Evolutionary conservation across 35 echinoderm and acorn worm genomes (phyloP), one percentile per base, ranked within the genome.

Genomic region (Acanthaster planci): DNA sequence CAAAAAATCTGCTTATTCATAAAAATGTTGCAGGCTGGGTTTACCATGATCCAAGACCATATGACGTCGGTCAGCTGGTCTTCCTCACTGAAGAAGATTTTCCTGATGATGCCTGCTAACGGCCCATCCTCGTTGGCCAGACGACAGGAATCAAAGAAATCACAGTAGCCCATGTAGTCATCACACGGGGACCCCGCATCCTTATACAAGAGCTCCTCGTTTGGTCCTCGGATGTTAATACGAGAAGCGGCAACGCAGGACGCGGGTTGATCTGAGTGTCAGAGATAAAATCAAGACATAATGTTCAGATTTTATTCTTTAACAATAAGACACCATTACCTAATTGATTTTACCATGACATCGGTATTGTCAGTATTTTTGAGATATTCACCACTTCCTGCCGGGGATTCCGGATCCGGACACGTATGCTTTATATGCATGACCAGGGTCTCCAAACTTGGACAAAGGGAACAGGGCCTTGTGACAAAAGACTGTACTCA

Each of bases 141-240:
- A 18, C 86, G 80, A 55, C 96, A 99, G 52, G 78, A 55, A 34
- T 55, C 52, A 54, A 94, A 94, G 12, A 78, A 54, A 60, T 99
- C 96, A 84, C 95, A 99, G 78, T 94, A 99, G 5, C 96, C 96
- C 86, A 91, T 93, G 77, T 60, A 99, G 67, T 91, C 53, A 38
- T 89, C 77, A 55, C 96, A 99, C 16, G 96, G 85, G 32, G 85
- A 78, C 0, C 96, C 96, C 2, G 59, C 35, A 14, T 80, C 80
- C 14, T 85, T 37, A 5, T 32, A 76, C 78, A 90, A 76, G 29
- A 77, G n/a, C 2, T 72, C 37, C 2, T 31, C 5, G 40, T 27
- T 34, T 34, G 51, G 54, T 5, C 67, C 19, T 15, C 42, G 80
- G 22, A 89, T 82, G 52, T 83, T 82, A 26, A 92, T 67, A 32